phyloP scores from a whole-genome alignment of 1,140 invertebrate genomes.

The Eurosta solidaginis region DNA sequence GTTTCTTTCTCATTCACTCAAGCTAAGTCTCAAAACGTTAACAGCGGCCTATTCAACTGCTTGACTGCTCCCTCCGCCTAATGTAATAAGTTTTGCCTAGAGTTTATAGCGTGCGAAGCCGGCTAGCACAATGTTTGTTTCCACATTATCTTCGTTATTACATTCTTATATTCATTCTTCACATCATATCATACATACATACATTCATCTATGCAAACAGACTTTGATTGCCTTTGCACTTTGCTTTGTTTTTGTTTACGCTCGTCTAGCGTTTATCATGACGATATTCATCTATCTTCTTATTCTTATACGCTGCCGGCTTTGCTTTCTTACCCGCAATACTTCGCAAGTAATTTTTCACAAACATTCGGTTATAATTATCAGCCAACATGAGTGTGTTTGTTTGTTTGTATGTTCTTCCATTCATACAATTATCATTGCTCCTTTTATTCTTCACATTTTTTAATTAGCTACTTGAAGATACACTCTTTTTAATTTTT shows the following conservation, averaged over 20 bases:
- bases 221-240: not conserved
- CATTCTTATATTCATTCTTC: not conserved
- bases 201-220: not conserved
- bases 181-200: not conserved
- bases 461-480: not conserved
- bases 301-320: not conserved
- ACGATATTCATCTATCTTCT: too few species aligned
- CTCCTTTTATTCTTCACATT: constrained; percentile 10
- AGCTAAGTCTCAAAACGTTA: too few species aligned
- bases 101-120: not conserved
- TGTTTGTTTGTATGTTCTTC: not conserved
- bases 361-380: not conserved
- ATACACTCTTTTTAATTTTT: not conserved
- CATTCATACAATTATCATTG: constrained; percentile 16
- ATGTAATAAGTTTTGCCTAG: not conserved
- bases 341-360: not conserved
- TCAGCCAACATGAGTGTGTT: not conserved
- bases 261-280: not conserved
- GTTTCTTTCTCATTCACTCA: too few species aligned
- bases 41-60: not conserved
- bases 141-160: not conserved
- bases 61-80: not conserved
- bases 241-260: constrained; percentile 18
- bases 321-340: constrained; percentile 16
- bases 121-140: not conserved